Conservation (phyloP, 1,140 invertebrate species). For the Drosophila athabasca region DNA sequence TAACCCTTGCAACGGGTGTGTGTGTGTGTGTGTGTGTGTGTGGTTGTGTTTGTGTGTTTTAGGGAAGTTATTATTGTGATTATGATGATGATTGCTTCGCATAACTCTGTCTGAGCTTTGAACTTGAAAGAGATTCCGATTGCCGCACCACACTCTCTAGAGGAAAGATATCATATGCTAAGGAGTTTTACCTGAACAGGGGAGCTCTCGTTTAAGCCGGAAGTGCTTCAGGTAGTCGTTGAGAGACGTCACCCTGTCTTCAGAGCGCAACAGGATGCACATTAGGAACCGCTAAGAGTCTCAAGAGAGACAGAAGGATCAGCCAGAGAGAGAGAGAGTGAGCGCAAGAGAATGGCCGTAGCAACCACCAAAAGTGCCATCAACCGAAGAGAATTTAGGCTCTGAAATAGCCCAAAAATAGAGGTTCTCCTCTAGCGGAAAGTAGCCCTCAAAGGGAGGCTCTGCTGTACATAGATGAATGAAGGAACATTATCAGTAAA, state of each 20-base stretch:
- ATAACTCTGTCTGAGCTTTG: conserved; percentile 57
- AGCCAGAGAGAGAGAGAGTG: neutral
- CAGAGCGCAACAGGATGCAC: conserved; percentile 68
- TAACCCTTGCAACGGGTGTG: conserved; percentile 34
- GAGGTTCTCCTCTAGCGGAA: too few relatives aligned
- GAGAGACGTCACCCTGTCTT: conserved; percentile 49
- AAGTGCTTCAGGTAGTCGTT: conserved; percentile 68
- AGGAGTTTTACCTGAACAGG: conserved; percentile 37
- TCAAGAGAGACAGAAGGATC: conserved; percentile 24
- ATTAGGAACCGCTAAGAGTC: conserved; percentile 71
- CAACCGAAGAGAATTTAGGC: too few relatives aligned
- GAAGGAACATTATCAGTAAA: conserved; percentile 14
- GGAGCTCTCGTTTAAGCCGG: conserved; percentile 40
- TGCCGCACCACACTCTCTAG: conserved; percentile 17
- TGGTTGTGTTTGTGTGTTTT: conserved; percentile 31
- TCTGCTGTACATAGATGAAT: neutral
- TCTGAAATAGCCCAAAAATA: too few relatives aligned
- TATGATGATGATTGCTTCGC: conserved; percentile 59
- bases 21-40: conserved; percentile 29
- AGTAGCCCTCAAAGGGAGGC: too few relatives aligned
- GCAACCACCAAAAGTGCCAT: neutral
- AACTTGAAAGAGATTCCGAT: conserved; percentile 53
- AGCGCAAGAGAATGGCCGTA: neutral
- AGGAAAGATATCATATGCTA: conserved; percentile 36
- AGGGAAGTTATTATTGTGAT: conserved; percentile 54